Evolutionary conservation across 2,797 vertebrate species (phyloP).

Genomic region (Macropus fuliginosus): DNA sequence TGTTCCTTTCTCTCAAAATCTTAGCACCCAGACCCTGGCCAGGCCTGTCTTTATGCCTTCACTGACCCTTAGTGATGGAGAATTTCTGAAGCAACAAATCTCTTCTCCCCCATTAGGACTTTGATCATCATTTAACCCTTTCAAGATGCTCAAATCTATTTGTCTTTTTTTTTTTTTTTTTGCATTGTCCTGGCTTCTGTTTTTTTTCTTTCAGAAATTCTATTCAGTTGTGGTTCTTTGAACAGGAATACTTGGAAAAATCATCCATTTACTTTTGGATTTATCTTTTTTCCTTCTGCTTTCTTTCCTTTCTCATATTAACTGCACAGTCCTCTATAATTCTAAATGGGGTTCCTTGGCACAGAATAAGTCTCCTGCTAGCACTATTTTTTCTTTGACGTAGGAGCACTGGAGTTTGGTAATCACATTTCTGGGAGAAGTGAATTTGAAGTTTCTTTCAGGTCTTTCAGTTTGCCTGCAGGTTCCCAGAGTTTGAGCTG

Average conservation of each 20-base stretch:
- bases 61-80: not conserved
- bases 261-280: not conserved
- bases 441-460: not conserved
- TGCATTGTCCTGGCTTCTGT: not conserved
- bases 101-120: not conserved
- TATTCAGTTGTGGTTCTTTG: not conserved
- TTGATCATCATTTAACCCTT: not conserved
- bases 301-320: not conserved
- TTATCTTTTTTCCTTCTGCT: not conserved
- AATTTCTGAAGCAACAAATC: not conserved
- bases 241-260: not conserved
- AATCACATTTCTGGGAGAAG: not conserved
- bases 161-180: not conserved
- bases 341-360: not conserved
- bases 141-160: not conserved
- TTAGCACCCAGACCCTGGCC: not conserved
- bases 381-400: not conserved
- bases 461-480: not conserved
- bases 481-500: not conserved
- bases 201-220: not conserved
- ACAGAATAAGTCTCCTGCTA: not conserved
- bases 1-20: not conserved
- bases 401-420: not conserved
- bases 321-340: not conserved
- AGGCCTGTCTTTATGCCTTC: not conserved